A percentile compares a stretch with the other conserved stretches of the same genome.
Evolutionary conservation across 2,113 vertebrate genomes (phyloP).

Genomic region (Scytalopus superciliaris): DNA sequence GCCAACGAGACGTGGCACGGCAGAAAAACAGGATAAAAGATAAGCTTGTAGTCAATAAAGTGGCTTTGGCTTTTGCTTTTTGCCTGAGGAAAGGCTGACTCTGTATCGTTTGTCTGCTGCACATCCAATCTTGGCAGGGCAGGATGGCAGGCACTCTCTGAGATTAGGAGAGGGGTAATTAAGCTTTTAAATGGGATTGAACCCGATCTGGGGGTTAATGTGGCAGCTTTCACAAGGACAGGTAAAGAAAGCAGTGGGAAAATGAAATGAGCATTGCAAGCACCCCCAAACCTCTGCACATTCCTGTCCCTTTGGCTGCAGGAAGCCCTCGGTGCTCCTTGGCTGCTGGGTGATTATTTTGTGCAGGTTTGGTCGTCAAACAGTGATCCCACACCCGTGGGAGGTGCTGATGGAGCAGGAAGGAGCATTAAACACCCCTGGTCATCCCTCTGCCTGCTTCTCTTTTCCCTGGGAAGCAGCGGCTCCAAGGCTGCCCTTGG

Average conservation of each 20-base stretch:
- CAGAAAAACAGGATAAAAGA: too few species aligned
- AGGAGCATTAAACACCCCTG: not conserved
- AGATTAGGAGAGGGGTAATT: not conserved
- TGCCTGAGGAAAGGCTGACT: too few species aligned
- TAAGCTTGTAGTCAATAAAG: too few species aligned
- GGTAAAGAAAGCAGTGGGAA: too few species aligned
- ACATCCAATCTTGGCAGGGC: too few species aligned
- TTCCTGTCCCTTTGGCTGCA: not conserved
- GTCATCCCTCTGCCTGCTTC: not conserved
- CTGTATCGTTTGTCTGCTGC: too few species aligned
- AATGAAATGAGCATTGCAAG: not conserved
- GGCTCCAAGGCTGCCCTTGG: rapidly evolving
- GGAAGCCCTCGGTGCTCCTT: not conserved
- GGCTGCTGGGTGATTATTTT: not conserved
- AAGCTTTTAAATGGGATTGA: not conserved
- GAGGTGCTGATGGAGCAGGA: not conserved
- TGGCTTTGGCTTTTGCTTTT: too few species aligned
- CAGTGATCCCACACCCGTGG: not conserved
- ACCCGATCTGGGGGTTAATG: not conserved
- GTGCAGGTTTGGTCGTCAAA: not conserved
- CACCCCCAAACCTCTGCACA: not conserved
- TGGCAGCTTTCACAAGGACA: not conserved
- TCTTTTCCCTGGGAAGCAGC: not conserved
- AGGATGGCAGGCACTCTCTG: not conserved
- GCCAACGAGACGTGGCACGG: too few species aligned